phyloP scores from a whole-genome alignment of 2,888 invertebrate species.

The Ectemnius continuus region DNA sequence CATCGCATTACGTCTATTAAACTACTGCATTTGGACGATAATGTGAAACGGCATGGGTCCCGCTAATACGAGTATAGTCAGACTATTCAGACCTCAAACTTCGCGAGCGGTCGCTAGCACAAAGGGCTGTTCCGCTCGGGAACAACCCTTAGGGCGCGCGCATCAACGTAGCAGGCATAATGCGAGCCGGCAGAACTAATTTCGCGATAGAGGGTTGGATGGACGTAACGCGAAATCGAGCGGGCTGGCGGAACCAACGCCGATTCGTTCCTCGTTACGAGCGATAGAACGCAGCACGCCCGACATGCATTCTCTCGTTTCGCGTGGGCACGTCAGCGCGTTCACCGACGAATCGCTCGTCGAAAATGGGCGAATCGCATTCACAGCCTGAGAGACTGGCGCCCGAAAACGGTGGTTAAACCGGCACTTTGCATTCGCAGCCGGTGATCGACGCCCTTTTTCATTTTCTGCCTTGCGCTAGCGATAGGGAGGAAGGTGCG shows the following conservation, averaged over 20 bases:
- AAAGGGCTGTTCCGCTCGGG: background rate
- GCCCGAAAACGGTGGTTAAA: conserved; percentile 7
- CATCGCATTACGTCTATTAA: too few species aligned
- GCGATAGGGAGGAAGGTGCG: background rate
- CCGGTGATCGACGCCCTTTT: conserved; percentile 14
- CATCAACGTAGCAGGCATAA: background rate
- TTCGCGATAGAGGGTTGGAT: conserved; percentile 1
- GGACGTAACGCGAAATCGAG: conserved; percentile 1
- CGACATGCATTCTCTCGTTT: background rate
- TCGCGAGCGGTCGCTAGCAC: background rate
- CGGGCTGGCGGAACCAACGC: background rate
- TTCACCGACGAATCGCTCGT: background rate
- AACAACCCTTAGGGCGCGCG: conserved; percentile 1
- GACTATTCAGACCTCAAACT: background rate
- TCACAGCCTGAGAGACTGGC: background rate
- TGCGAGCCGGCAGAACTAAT: conserved; percentile 5
- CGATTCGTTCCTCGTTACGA: conserved; percentile 9
- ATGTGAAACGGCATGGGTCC: too few species aligned
- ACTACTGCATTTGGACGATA: too few species aligned
- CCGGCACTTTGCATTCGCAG: conserved; percentile 19
- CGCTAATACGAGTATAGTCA: too few species aligned
- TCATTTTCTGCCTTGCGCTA: conserved; percentile 34
- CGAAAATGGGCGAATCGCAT: background rate
- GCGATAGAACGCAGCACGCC: conserved; percentile 1
- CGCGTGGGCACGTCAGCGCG: background rate